Conservation (phyloP, 2,113 vertebrate species). For the Apteryx mantelli region DNA sequence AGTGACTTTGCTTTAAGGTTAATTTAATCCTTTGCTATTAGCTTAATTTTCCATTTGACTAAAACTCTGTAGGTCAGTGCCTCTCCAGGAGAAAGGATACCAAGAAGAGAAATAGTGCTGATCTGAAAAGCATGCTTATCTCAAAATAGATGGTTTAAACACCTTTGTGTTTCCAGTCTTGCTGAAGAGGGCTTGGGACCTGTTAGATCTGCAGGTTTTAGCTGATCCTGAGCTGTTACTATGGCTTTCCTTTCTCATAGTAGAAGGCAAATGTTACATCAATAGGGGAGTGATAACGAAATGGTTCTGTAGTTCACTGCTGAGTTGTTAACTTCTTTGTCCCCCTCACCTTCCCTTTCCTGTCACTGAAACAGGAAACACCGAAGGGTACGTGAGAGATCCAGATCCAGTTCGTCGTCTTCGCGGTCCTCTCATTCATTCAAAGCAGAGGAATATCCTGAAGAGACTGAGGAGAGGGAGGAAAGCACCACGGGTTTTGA, state of each 20-base stretch:
- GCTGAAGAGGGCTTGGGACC: background rate
- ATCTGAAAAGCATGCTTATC: background rate
- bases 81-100: background rate
- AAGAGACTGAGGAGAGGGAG: constrained; percentile 83
- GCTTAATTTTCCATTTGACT: background rate
- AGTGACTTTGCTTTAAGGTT: background rate
- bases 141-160: background rate
- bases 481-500: constrained; percentile 83
- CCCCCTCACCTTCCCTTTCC: background rate
- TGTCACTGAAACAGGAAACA: constrained; percentile 81
- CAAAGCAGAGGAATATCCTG: constrained; percentile 82
- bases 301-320: background rate
- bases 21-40: background rate
- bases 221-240: background rate
- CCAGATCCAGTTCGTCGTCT: constrained; percentile 91
- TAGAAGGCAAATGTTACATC: background rate
- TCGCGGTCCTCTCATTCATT: constrained; percentile 89
- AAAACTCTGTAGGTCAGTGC: background rate
- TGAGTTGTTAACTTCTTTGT: background rate
- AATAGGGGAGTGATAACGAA: background rate
- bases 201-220: background rate
- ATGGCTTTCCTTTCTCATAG: background rate
- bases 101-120: too few species aligned
- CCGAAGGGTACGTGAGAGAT: constrained; percentile 88
- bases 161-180: background rate